Evolutionary conservation across 2,797 vertebrate species (phyloP).

Genomic region (Acrossocheilus wenchowensis): DNA sequence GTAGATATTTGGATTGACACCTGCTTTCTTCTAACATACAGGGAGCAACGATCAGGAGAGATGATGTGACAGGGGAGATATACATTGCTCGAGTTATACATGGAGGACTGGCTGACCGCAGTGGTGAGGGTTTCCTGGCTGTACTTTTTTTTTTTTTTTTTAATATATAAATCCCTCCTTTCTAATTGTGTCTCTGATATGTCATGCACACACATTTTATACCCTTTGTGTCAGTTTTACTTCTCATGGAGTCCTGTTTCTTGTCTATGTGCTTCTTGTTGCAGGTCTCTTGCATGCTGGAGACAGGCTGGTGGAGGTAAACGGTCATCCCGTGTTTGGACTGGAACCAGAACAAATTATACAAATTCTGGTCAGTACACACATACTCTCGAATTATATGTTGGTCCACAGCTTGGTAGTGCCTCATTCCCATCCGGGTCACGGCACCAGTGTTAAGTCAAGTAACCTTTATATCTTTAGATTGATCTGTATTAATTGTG

Average conservation of each 20-base stretch:
- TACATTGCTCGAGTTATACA: constrained; percentile 94
- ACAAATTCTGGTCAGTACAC: constrained; percentile 86
- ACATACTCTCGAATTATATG: neutral
- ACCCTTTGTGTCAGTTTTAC: neutral
- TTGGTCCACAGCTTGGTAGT: neutral
- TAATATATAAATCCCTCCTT: neutral
- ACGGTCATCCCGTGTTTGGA: constrained; percentile 89
- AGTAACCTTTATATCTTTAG: neutral
- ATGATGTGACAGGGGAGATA: constrained; percentile 91
- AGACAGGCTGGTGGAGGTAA: constrained; percentile 94
- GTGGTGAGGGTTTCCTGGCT: constrained; percentile 78
- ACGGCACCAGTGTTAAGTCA: neutral
- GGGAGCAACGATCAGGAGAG: constrained; percentile 97
- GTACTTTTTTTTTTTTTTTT: neutral
- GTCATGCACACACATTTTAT: neutral
- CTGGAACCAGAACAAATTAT: constrained; percentile 96
- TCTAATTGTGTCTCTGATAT: neutral
- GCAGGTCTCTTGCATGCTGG: constrained; percentile 91
- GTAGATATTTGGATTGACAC: neutral
- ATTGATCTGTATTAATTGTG: neutral
- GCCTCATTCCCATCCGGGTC: neutral
- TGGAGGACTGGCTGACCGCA: constrained; percentile 92
- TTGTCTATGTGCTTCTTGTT: constrained; percentile 9
- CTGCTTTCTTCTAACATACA: constrained; percentile 62
- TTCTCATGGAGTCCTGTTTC: neutral